Evolutionary conservation across 2,797 vertebrate genomes (phyloP), one percentile per base, ranked within the genome.

Genomic region (Zalophus californianus): DNA sequence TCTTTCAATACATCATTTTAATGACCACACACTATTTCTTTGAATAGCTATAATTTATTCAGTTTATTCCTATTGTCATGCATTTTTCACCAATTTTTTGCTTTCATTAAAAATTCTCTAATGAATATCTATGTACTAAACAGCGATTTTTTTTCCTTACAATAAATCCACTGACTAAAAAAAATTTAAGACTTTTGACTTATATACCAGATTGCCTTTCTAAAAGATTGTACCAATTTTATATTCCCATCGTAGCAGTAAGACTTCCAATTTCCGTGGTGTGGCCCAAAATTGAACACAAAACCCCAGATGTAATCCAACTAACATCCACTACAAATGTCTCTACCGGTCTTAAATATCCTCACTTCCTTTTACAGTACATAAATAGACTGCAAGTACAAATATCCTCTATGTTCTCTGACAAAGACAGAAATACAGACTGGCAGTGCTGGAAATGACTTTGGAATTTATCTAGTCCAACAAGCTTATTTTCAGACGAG

Each of bases 391-490:
- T 64, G 3, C 66, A 90, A 64, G 66, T 32, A 77, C 52, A 82
- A 72, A 79, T 62, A 86, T 20, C n/a, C 56, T 89, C 58, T 27
- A 86, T 72, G 12, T 77, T 86, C 89, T 64, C 85, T 90, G 89
- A 66, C 86, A 84, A 91, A 95, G 78, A 87, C 52, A 72, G 78
- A 96, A 96, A 62, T 23, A 82, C 68, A 68, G 84, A 60, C 10
- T 25, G 16, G 27, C 23, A 72, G 48, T 27, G 20, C 86, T 48
- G 35, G 85, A 83, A 94, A 78, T 86, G 68, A 96, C 92, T 73
- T 92, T 92, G 94, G 44, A 58, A 90, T 90, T 73, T 90, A 64
- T 72, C 72, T 80, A 52, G 10, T 70, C 38, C 27, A 86, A 29
- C 23, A 79, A 79, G 56, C 23, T 68, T 83, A 68, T 68, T 96